Evolutionary conservation across 2,888 invertebrate genomes (phyloP), one percentile per base, ranked within the genome.

Genomic region (Parascotia fuliginaria): DNA sequence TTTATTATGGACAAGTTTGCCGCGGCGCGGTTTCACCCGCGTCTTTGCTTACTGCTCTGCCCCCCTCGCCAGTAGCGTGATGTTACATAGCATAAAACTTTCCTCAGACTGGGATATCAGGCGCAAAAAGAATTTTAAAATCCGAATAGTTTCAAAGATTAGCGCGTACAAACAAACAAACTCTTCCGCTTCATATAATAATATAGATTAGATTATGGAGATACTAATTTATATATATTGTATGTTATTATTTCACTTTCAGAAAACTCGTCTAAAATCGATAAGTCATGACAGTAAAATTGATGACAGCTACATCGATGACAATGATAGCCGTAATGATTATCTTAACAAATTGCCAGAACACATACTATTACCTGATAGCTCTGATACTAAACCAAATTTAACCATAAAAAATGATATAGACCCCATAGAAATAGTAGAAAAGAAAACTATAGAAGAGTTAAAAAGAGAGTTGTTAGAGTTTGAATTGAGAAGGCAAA

Each of bases 401-500:
- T 34, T 59, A 4, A 38, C 36, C 1, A 11, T 53, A 0, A 47
- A 38, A 31, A 11, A 39, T 24, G 38, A 43, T 12, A 19, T 53
- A 13, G 69, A 66, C 13, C 65, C 65, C 1, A 67, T 57, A 38
- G 50, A 49, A 15, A 56, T 66, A 6, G 62, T 53, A 13, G 58
- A 60, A 0, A 62, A 56, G n/a, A 60, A 47, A 9, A 32, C 45
- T 0, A 31, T 55, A 19, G 64, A 72, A 16, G 62, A 70, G 0
- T 39, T 72, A 3, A 62, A 43, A 28, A 60, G 46, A 40, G 70
- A 69, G 3, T 9, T 73, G n/a, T 16, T 65, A 0, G 70, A 73
- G 13, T 73, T 73, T 13, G 71, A 73, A 36, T 38, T 73, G 39
- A 65, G 16, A 1, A 70, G 47, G 6, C 65, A 72, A 36, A 69